A percentile compares a stretch with the other conserved stretches of the same genome.
phyloP scores from a whole-genome alignment of 2,113 vertebrate species.

The Gopherus flavomarginatus region DNA sequence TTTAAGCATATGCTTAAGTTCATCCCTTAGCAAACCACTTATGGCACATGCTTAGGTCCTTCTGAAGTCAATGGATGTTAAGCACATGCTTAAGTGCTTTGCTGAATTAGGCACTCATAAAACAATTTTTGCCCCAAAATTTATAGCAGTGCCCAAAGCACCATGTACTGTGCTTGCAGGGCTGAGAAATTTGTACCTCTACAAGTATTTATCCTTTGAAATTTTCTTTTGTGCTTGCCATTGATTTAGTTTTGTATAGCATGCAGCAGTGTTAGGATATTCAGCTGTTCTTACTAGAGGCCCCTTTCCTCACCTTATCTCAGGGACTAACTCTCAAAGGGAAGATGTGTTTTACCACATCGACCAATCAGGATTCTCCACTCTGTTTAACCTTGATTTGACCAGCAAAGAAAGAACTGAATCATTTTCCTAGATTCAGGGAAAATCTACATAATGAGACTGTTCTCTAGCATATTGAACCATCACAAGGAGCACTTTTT shows the following conservation, averaged over 20 bases:
- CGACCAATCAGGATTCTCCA: background rate
- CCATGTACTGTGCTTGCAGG: background rate
- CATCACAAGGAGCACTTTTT: background rate
- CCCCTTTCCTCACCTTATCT: background rate
- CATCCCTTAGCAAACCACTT: accelerated
- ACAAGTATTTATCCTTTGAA: conserved; percentile 10
- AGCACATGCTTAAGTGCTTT: background rate
- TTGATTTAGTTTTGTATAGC: background rate
- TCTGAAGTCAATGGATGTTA: background rate
- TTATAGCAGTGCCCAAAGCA: background rate
- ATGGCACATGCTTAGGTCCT: background rate
- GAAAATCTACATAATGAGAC: conserved; percentile 3
- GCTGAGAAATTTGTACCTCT: background rate
- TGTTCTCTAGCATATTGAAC: background rate
- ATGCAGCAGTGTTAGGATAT: background rate
- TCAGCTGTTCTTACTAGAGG: background rate
- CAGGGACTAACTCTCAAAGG: background rate
- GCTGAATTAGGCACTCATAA: background rate
- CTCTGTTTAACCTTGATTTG: background rate
- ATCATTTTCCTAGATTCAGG: background rate
- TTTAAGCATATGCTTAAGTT: background rate
- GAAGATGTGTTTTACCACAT: background rate
- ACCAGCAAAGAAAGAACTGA: background rate
- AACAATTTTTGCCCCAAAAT: background rate
- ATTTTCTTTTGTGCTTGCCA: background rate